Evolutionary conservation across 37 sponge, comb jelly and placozoan genomes (phyloP).

Genomic region (Petrosia ficiformis): DNA sequence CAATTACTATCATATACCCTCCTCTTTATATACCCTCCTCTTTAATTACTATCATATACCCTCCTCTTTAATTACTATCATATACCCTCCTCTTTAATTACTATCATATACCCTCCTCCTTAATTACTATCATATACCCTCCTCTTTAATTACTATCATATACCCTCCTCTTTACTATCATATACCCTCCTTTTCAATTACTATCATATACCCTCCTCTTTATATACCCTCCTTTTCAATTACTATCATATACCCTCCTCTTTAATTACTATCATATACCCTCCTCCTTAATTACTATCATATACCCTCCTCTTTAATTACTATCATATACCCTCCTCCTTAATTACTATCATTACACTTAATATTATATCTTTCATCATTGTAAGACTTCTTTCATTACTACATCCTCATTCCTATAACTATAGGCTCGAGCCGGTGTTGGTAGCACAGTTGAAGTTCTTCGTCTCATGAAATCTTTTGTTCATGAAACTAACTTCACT

Average conservation of each 20-base stretch:
- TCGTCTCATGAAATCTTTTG: constrained; percentile 53
- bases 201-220: no score
- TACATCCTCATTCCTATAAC: background rate
- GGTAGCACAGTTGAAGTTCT: constrained; percentile 75
- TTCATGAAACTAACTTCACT: constrained; percentile 76
- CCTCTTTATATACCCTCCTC: background rate
- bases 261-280: background rate
- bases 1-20: background rate
- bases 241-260: background rate
- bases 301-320: background rate
- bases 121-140: background rate
- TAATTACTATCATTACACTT: background rate
- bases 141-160: background rate
- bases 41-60: no score
- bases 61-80: background rate
- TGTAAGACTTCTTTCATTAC: background rate
- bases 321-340: background rate
- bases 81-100: background rate
- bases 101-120: background rate
- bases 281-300: background rate
- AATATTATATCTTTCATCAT: background rate
- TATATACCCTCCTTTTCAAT: background rate
- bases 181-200: background rate
- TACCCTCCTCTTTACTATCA: background rate
- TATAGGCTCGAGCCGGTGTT: constrained; percentile 76